Evolutionary conservation across 2,113 vertebrate genomes (phyloP).

Genomic region (Centropus unirufus): DNA sequence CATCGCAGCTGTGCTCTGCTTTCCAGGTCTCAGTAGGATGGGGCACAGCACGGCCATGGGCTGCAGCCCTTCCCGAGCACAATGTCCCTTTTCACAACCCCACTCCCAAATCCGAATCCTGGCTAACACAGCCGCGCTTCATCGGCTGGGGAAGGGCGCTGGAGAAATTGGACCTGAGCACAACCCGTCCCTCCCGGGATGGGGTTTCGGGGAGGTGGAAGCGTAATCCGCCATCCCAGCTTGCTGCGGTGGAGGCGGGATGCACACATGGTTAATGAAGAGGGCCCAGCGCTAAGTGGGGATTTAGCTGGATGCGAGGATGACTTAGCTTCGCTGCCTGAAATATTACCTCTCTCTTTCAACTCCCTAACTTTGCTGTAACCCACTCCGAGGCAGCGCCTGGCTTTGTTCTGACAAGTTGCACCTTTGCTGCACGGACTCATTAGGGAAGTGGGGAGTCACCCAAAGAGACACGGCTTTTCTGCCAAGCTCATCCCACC

Average conservation of each 20-base stretch:
- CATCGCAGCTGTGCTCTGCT: slow-evolving; percentile 35
- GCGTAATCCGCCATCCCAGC: background rate
- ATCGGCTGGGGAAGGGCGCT: background rate
- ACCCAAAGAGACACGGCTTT: background rate
- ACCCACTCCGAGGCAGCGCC: background rate
- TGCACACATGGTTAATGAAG: background rate
- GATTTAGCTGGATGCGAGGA: slow-evolving; percentile 19
- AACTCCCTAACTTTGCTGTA: slow-evolving; percentile 19
- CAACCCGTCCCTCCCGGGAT: background rate
- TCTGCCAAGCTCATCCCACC: slow-evolving; percentile 23
- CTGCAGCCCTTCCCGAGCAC: background rate
- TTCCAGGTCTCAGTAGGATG: slow-evolving; percentile 2
- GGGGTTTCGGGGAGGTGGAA: background rate
- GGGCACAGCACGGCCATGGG: background rate
- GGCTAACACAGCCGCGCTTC: slow-evolving; percentile 1
- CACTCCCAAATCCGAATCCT: background rate
- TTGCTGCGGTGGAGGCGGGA: background rate
- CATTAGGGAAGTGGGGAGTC: slow-evolving; percentile 11
- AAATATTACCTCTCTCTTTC: slow-evolving; percentile 37
- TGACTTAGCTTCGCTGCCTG: slow-evolving; percentile 33
- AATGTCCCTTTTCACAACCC: slow-evolving; percentile 33
- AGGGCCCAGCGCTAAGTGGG: background rate
- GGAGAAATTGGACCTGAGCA: slow-evolving; percentile 19
- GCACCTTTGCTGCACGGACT: background rate
- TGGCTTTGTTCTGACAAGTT: slow-evolving; percentile 45